A percentile compares a stretch with the other conserved stretches of the same genome.
Evolutionary conservation across 2,888 invertebrate genomes (phyloP).

Genomic region (Odontothrips loti): DNA sequence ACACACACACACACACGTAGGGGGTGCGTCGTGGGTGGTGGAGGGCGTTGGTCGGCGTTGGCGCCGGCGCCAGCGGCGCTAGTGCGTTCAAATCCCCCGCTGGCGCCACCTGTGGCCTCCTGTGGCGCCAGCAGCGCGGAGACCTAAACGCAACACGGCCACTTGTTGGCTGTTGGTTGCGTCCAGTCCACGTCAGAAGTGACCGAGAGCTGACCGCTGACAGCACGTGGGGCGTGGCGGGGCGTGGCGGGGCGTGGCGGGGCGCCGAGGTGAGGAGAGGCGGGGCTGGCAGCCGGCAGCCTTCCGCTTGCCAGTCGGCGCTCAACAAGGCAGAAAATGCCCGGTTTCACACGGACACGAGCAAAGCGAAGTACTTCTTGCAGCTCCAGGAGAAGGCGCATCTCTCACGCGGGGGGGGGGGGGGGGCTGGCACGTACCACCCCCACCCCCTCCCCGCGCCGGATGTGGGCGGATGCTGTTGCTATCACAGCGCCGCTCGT

Average conservation of each 20-base stretch:
- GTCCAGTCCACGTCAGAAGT: too few species aligned
- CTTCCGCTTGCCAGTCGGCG: not conserved
- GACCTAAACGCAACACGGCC: not conserved
- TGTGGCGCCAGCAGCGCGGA: not conserved
- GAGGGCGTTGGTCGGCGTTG: too few species aligned
- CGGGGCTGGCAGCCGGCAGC: not conserved
- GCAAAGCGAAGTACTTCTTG: not conserved
- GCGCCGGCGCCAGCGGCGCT: too few species aligned
- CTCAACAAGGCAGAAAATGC: constrained; percentile 9
- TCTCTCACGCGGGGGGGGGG: not conserved
- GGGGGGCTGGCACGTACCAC: constrained; percentile 1
- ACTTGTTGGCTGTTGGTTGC: not conserved
- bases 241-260: too few species aligned
- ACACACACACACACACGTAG: too few species aligned
- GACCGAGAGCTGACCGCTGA: not conserved
- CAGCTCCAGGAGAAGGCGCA: too few species aligned
- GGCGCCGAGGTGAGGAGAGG: not conserved
- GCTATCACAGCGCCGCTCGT: not conserved
- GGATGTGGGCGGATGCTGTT: not conserved
- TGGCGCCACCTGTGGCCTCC: not conserved
- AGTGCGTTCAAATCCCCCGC: not conserved
- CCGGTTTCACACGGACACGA: constrained; percentile 2
- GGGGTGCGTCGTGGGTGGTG: too few species aligned
- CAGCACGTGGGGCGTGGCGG: too few species aligned
- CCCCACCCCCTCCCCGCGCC: not conserved